These are phyloP conservation scores for Leguminivora glycinivorella DNA, from an alignment of 1,140 invertebrate genomes.

Conservation along the genomic window DNA sequence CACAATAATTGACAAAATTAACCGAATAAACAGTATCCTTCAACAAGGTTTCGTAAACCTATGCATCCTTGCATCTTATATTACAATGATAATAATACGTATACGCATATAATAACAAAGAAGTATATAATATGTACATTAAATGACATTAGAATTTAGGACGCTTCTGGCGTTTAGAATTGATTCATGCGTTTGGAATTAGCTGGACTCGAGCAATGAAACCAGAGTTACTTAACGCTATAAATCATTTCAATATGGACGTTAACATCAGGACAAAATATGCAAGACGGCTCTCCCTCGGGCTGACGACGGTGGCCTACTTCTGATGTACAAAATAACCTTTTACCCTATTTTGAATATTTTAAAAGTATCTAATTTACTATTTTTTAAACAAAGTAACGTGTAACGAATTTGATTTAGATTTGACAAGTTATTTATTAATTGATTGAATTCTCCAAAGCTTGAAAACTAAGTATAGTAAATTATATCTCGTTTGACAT, in stretches of 20 bases:
- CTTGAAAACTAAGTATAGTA: no score
- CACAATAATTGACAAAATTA: slow-evolving; percentile 74
- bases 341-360: neutral
- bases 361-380: slow-evolving; percentile 26
- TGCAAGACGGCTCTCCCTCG: slow-evolving; percentile 67
- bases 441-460: no score
- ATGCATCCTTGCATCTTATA: slow-evolving; percentile 49
- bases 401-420: no score
- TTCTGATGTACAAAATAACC: neutral
- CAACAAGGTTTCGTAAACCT: slow-evolving; percentile 66
- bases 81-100: slow-evolving; percentile 32
- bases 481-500: no score
- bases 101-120: slow-evolving; percentile 64
- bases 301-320: slow-evolving; percentile 37
- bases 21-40: slow-evolving; percentile 63
- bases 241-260: slow-evolving; percentile 77
- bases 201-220: slow-evolving; percentile 50
- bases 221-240: slow-evolving; percentile 72
- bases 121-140: slow-evolving; percentile 40
- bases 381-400: no score
- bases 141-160: slow-evolving; percentile 32
- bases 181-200: slow-evolving; percentile 39
- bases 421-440: no score
- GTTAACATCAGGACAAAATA: slow-evolving; percentile 75
- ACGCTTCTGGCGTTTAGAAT: slow-evolving; percentile 33